Evolutionary conservation across 2,888 invertebrate species (phyloP), one percentile per base, ranked within the genome.

Genomic region (Drosophila maculinotata): DNA sequence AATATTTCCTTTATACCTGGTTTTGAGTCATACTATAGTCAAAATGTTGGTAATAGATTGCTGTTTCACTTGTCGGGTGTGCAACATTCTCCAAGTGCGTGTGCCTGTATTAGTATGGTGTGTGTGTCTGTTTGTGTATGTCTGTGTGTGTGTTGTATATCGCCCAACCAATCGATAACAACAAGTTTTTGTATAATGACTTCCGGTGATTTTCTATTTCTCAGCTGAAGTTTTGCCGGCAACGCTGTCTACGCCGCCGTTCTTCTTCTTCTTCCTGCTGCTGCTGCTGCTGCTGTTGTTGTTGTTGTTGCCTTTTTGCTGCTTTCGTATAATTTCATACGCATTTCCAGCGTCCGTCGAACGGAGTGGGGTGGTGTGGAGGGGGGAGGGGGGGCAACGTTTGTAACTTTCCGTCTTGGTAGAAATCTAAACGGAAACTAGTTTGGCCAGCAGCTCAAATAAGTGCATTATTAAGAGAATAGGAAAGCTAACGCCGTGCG

Each of bases 131-230:
- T 49, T 5, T 60, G 28, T 15, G n/a, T 38, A 15, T 25, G 42
- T 53, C 42, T 39, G 53, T 51, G 47, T 69, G 35, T 73, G 23
- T 59, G 41, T 47, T 35, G 70, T 83, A 72, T 85, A 81, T 85
- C 86, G 80, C 72, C 69, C 81, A 83, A 77, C 84, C 81, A 81
- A 81, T 82, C 81, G 86, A 82, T 82, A 82, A 82, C 87, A 82
- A 86, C 81, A 86, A 82, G 81, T 83, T 88, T 87, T 87, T 73
- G 79, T 86, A 84, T 84, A 87, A 87, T 88, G 80, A 87, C 87
- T 87, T 87, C 87, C 86, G 87, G 88, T 77, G 80, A 88, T 87
- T 87, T 88, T 85, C 88, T 88, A 79, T 85, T 84, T 85, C 83
- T 85, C 74, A 78, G 78, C 77, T 76, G 36, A 84, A 81, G 85